Conservation (phyloP, 2,888 invertebrate genomes). For the Hypercompe scribonia region DNA sequence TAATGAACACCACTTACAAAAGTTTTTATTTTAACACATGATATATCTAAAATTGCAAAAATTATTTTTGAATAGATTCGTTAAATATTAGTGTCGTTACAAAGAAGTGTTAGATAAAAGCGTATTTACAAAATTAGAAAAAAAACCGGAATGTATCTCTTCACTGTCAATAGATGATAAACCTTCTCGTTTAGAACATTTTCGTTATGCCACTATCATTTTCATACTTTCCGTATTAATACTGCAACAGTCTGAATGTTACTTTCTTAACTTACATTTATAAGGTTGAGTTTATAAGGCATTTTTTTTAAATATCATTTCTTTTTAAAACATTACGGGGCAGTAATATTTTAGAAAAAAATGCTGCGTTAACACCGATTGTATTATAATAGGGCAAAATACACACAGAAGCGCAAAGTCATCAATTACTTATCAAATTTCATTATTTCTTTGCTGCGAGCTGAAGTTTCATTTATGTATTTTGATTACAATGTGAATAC, state of each 20-base stretch:
- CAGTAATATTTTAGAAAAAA: constrained; percentile 42
- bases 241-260: constrained; percentile 76
- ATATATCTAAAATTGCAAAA: not conserved
- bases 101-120: constrained; percentile 45
- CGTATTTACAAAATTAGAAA: constrained; percentile 49
- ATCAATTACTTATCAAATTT: constrained; percentile 2
- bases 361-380: constrained; percentile 24
- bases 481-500: constrained; percentile 8
- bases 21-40: not conserved
- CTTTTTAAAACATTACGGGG: constrained; percentile 44
- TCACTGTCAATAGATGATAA: constrained; percentile 39
- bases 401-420: constrained; percentile 5
- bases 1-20: not conserved
- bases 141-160: constrained; percentile 57
- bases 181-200: constrained; percentile 53
- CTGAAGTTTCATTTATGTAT: not conserved
- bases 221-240: constrained; percentile 72
- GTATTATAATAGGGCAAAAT: constrained; percentile 9
- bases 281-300: constrained; percentile 68
- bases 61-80: not conserved
- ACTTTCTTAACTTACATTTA: constrained; percentile 53
- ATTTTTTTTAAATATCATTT: constrained; percentile 54
- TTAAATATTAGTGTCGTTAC: constrained; percentile 3
- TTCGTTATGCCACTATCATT: constrained; percentile 71
- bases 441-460: not conserved